Percentiles rank a stretch among this genome's conserved stretches.
These are phyloP conservation scores for Lingula anatina DNA, from an alignment of 2,888 invertebrate genomes.

Conservation along the genomic window DNA sequence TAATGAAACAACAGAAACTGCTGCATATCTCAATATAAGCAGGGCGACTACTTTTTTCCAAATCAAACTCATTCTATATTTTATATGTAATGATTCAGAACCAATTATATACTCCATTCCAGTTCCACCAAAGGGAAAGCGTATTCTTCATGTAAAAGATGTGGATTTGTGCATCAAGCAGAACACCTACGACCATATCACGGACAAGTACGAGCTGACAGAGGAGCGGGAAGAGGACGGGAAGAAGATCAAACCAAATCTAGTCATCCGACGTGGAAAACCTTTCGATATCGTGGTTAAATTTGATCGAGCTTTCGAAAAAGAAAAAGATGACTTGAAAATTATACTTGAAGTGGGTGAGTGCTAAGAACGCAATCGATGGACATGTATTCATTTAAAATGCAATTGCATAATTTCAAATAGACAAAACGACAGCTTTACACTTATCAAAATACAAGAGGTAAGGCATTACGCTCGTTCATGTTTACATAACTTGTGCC, in stretches of 20 bases:
- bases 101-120: no score
- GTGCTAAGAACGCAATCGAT: not conserved
- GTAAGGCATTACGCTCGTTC: no score
- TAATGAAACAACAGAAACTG: no score
- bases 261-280: constrained; percentile 56
- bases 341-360: constrained; percentile 23
- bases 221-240: not conserved
- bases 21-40: no score
- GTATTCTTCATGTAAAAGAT: constrained; percentile 36
- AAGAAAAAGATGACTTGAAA: constrained; percentile 18
- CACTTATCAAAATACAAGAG: no score
- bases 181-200: constrained; percentile 59
- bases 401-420: no score
- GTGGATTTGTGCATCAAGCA: constrained; percentile 68
- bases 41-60: no score
- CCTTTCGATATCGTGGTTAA: constrained; percentile 21
- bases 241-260: constrained; percentile 4
- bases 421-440: no score
- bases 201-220: constrained; percentile 16
- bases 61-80: no score
- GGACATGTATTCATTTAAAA: no score
- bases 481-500: no score
- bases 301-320: constrained; percentile 19
- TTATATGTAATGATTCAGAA: no score
- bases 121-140: constrained; percentile 9